Evolutionary conservation across 2,888 invertebrate genomes (phyloP).

Genomic region (Drosophila peninsularis): DNA sequence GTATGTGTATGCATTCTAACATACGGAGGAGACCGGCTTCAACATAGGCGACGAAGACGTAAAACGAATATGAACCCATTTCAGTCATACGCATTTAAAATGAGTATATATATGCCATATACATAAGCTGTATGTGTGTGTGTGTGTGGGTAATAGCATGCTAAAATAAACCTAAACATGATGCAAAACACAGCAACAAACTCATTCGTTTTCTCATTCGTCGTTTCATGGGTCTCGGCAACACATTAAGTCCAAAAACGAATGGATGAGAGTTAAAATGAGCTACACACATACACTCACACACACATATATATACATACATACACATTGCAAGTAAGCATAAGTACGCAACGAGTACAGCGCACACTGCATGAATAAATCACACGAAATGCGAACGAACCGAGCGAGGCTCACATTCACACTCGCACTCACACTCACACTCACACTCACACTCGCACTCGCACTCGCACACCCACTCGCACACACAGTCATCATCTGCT

Average conservation of each 20-base stretch:
- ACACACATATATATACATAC: conserved; percentile 13
- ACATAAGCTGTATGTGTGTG: conserved; percentile 13
- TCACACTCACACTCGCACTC: conserved; percentile 7
- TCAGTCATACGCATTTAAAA: conserved; percentile 66
- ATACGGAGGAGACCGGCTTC: conserved; percentile 31
- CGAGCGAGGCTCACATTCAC: conserved; percentile 60
- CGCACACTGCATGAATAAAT: conserved; percentile 71
- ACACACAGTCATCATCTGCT: conserved; percentile 34
- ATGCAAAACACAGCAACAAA: conserved; percentile 69
- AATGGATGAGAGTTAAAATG: conserved; percentile 81
- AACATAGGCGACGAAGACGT: conserved; percentile 21
- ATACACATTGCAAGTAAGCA: conserved; percentile 62
- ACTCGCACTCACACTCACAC: conserved; percentile 44
- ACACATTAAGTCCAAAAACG: conserved; percentile 77
- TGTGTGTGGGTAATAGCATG: conserved; percentile 52
- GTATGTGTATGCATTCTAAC: conserved; percentile 35
- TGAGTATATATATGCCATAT: conserved; percentile 46
- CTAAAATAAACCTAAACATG: conserved; percentile 79
- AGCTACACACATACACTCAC: conserved; percentile 52
- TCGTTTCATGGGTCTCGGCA: conserved; percentile 69
- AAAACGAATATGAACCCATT: conserved; percentile 61
- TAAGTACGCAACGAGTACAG: conserved; percentile 76
- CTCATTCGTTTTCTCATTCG: conserved; percentile 79
- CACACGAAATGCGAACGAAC: conserved; percentile 77
- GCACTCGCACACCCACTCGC: conserved; percentile 9